Percentiles rank a stretch among this genome's conserved stretches.
These are phyloP conservation scores for Pelmatolapia mariae DNA, from an alignment of 2,113 vertebrate species.

Conservation along the genomic window DNA sequence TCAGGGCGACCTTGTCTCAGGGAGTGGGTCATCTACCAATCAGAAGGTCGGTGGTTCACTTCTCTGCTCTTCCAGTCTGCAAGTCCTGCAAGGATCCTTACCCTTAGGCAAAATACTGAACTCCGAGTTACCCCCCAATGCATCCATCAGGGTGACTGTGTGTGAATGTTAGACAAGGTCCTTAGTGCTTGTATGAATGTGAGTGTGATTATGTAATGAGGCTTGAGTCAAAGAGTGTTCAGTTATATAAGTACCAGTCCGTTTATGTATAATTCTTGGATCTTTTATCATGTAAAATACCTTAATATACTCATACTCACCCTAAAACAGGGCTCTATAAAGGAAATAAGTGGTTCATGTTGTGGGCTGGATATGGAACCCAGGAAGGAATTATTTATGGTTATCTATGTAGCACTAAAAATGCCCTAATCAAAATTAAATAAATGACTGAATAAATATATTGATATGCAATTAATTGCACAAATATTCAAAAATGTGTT, in stretches of 20 bases:
- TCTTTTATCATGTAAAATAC: background rate
- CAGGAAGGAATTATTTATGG: background rate
- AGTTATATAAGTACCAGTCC: background rate
- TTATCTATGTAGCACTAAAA: background rate
- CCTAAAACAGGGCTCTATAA: background rate
- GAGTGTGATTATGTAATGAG: background rate
- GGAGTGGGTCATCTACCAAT: background rate
- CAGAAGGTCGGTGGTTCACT: background rate
- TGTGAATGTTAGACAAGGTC: background rate
- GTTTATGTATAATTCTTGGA: background rate
- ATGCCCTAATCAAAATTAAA: background rate
- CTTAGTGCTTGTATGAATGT: background rate
- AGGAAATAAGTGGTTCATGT: background rate
- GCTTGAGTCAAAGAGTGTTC: background rate
- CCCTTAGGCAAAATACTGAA: background rate
- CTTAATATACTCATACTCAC: background rate
- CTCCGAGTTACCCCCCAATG: background rate
- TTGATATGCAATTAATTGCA: background rate
- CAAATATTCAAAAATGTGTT: background rate
- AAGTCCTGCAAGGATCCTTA: background rate
- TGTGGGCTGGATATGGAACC: background rate
- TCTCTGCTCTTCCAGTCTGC: background rate
- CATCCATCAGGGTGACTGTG: background rate
- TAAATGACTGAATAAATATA: background rate
- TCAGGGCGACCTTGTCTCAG: background rate